phyloP scores from a whole-genome alignment of 2,113 vertebrate genomes.

The Pampusana beccarii region DNA sequence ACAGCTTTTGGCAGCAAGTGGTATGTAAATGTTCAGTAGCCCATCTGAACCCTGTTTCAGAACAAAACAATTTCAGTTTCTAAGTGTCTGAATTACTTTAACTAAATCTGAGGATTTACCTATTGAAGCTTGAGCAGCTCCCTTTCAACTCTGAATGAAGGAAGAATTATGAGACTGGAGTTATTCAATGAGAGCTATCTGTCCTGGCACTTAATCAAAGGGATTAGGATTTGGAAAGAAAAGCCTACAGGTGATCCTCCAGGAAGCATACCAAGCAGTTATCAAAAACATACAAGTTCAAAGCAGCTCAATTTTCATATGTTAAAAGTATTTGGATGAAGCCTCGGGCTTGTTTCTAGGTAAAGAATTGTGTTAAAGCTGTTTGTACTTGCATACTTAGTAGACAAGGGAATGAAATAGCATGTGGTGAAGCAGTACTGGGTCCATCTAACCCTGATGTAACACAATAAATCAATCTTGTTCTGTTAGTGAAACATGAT shows the following conservation, averaged over 20 bases:
- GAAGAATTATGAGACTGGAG: conserved; percentile 84
- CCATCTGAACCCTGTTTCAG: conserved; percentile 80
- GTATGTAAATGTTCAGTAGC: conserved; percentile 78
- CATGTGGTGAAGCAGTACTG: conserved; percentile 63
- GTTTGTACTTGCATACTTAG: conserved; percentile 88
- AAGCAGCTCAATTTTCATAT: conserved; percentile 98
- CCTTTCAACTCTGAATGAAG: conserved; percentile 88
- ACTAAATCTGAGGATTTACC: conserved; percentile 83
- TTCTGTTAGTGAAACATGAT: conserved; percentile 71
- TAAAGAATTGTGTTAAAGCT: conserved; percentile 87
- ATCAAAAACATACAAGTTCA: conserved; percentile 99
- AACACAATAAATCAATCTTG: conserved; percentile 76
- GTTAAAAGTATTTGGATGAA: conserved; percentile 92
- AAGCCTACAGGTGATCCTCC: conserved; percentile 97
- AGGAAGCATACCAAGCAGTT: conserved; percentile 99
- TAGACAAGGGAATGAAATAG: conserved; percentile 72
- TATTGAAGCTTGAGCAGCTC: conserved; percentile 78
- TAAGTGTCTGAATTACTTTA: conserved; percentile 79
- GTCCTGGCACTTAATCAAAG: conserved; percentile 99
- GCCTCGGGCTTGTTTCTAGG: conserved; percentile 89
- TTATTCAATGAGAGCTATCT: conserved; percentile 90
- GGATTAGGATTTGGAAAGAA: conserved; percentile 95
- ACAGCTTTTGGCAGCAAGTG: conserved; percentile 60
- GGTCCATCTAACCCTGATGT: conserved; percentile 69
- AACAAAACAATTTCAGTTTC: conserved; percentile 83